Base-by-base conservation (phyloP, 2,888 invertebrate genomes). In the Epirrita christyi region DNA sequence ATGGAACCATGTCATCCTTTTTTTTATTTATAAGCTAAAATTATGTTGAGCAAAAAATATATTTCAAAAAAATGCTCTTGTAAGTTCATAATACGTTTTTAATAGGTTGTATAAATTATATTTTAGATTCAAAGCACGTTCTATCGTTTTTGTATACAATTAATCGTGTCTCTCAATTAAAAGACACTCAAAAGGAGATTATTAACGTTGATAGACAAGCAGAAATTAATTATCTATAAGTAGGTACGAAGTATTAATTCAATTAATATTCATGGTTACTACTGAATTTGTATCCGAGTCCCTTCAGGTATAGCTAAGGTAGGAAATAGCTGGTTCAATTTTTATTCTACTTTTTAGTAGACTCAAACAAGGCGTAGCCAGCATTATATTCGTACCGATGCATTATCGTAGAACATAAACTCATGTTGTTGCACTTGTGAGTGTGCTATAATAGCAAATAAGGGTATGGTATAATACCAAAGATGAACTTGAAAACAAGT, bases 241-340 rank as follows among this genome's bases (percentile, higher is more conserved):
- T 48, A 40, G 21, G 28, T 48, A 38, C 36, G 29, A 29, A 28
- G 34, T 43, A 34, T 42, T 50, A 55, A 59, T 61, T 40, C 36
- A 61, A 59, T 64, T 59, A 61, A 57, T 56, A 61, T 59, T 56
- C 48, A 55, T 48, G 53, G 58, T 56, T 54, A 56, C 36, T 29
- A 61, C 50, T 47, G 53, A 64, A 68, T 67, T 67, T 61, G 64
- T 62, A 55, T 60, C 64, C 57, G 53, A 46, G 55, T 47, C 38
- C 55, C 41, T 54, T 44, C 21, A 49, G 6, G 50, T 57, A 48
- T 38, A 41, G 32, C 29, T 40, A 11, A 40, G 9, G 2, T 34
- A 11, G 11, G 7, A 41, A 0, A 32, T 21, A 46, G 34, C 46
- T 41, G 2, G 27, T 46, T 21, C 21, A 40, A 11, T 45, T 27